phyloP scores from a whole-genome alignment of 1,140 invertebrate genomes.

The Rhopalosiphum padi region DNA sequence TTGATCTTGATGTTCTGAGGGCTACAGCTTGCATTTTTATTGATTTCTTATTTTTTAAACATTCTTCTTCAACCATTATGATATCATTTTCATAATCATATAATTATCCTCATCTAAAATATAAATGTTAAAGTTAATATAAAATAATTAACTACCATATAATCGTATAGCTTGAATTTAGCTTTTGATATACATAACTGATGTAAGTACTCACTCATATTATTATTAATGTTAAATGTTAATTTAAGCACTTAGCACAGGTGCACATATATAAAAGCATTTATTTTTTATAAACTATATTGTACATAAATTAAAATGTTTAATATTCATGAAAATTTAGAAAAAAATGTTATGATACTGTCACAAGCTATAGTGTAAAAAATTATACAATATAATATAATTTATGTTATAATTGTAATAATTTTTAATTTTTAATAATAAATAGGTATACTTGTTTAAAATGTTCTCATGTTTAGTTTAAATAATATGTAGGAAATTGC shows the following conservation, averaged over 20 bases:
- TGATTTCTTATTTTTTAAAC: slow-evolving; percentile 29
- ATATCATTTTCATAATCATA: not conserved
- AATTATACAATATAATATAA: not conserved
- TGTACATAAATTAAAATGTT: not conserved
- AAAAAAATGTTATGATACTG: not conserved
- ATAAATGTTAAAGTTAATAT: not conserved
- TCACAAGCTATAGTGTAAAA: not conserved
- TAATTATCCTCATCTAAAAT: not conserved
- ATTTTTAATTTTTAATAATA: not conserved
- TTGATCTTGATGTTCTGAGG: slow-evolving; percentile 31
- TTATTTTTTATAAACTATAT: not conserved
- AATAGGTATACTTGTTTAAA: not conserved
- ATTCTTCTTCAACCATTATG: slow-evolving; percentile 45
- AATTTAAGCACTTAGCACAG: not conserved
- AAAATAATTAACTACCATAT: not conserved
- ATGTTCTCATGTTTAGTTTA: not conserved
- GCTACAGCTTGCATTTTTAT: slow-evolving; percentile 49
- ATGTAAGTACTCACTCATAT: not conserved
- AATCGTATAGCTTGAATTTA: not conserved
- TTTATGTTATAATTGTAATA: not conserved
- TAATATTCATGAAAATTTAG: not conserved
- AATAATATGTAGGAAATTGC: not conserved
- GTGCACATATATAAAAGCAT: not conserved
- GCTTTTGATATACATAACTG: not conserved
- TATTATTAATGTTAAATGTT: not conserved